phyloP scores from a whole-genome alignment of 2,797 vertebrate species.

The Myotis planiceps region DNA sequence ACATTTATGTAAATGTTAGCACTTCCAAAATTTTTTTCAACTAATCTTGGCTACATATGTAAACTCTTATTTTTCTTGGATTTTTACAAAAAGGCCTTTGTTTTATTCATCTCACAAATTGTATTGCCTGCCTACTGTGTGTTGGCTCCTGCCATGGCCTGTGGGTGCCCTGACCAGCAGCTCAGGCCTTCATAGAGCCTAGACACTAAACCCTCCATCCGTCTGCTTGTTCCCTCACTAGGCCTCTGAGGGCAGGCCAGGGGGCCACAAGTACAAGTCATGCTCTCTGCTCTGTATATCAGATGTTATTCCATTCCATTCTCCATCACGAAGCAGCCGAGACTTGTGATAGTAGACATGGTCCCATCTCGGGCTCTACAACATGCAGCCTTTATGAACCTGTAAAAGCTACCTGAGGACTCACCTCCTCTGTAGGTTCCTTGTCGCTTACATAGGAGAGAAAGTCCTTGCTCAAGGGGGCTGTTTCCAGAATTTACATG shows the following conservation, averaged over 20 bases:
- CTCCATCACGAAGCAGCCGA: background rate
- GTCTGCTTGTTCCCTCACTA: background rate
- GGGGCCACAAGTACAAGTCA: background rate
- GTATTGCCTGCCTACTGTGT: background rate
- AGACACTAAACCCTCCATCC: fast-evolving
- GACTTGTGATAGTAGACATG: background rate
- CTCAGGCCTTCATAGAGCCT: background rate
- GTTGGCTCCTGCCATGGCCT: background rate
- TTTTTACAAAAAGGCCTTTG: background rate
- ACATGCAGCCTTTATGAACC: background rate
- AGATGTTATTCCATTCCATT: background rate
- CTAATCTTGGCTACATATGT: background rate
- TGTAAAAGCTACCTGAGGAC: background rate
- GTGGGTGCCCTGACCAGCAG: background rate
- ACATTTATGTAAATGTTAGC: background rate
- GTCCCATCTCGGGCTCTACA: background rate
- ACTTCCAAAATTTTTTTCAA: background rate
- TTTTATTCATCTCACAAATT: background rate
- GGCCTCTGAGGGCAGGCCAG: background rate
- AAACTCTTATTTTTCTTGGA: background rate
- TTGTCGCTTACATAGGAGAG: background rate
- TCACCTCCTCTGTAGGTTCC: background rate
- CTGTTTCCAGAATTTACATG: background rate
- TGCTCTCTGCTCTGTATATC: background rate
- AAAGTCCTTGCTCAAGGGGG: background rate